These are phyloP conservation scores for Carpatolechia fugitivella DNA, from an alignment of 2,888 invertebrate genomes.

Conservation along the genomic window DNA sequence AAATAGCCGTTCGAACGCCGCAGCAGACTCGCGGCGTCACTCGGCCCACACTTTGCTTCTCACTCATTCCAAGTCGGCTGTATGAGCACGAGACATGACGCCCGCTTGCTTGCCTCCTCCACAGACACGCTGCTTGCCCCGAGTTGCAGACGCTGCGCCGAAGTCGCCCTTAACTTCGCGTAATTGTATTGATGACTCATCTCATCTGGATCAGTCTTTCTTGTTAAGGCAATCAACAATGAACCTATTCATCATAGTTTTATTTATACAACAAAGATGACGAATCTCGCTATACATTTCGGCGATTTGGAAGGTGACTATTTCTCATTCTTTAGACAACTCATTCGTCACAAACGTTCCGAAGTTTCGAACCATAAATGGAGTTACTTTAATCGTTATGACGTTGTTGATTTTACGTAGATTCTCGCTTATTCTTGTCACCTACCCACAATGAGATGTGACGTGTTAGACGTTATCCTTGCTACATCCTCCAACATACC, in stretches of 20 bases:
- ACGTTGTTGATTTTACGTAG: conserved; percentile 12
- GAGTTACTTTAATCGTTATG: conserved; percentile 23
- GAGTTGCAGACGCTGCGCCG: conserved; percentile 17
- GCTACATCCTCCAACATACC: not conserved
- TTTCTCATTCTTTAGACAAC: too few relatives aligned
- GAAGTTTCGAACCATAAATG: too few relatives aligned
- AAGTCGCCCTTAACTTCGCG: conserved; percentile 25
- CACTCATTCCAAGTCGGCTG: conserved; percentile 68
- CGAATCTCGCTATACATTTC: not conserved
- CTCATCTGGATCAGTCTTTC: conserved; percentile 58
- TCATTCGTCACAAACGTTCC: not conserved
- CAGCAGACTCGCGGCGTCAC: conserved; percentile 60
- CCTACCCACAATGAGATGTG: conserved; percentile 9
- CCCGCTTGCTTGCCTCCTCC: conserved; percentile 27
- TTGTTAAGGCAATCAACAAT: conserved; percentile 56
- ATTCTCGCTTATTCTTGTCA: not conserved
- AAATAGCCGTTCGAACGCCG: conserved; percentile 73
- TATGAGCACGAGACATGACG: conserved; percentile 35
- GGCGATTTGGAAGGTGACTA: too few relatives aligned
- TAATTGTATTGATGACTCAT: conserved; percentile 69
- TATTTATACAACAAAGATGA: conserved; percentile 31
- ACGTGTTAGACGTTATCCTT: conserved; percentile 4
- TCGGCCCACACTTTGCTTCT: conserved; percentile 75
- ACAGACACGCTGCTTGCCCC: conserved; percentile 12
- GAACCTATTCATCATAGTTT: conserved; percentile 47